Evolutionary conservation across 2,797 vertebrate species (phyloP), one percentile per base, ranked within the genome.

Genomic region (Agapornis canus): DNA sequence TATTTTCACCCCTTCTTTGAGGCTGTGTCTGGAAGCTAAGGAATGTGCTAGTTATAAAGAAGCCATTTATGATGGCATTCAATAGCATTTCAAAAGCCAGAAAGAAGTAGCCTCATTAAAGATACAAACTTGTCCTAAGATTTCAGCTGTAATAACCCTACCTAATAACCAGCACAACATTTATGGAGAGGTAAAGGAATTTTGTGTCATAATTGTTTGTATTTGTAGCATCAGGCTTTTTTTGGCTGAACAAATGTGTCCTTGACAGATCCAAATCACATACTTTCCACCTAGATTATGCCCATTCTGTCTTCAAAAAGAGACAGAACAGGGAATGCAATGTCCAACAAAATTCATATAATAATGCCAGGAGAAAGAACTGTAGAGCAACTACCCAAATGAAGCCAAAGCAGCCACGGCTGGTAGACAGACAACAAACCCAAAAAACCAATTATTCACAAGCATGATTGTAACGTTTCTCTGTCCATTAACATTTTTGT

Each of bases 31-130:
- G 86, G 84, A 92, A 92, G 84, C 93, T 82, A 93, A 96, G 77
- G 95, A 97, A 96, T 94, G 92, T 83, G 57, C 68, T 93, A 79
- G 81, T 72, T 86, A 97, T 96, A 96, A 97, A 97, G 88, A 95
- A 68, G 64, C 80, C 47, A 91, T 97, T 97, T 97, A 94, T 89
- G 84, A 95, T 2, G 0, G 83, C 91, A 61, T 84, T 95, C 94
- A 96, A 94, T 59, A 91, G 93, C 78, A 68, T 82, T 95, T 96
- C 87, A 95, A 91, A 71, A 92, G 61, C 54, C 83, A 95, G 71
- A 89, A 92, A 93, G 75, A 89, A 94, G 71, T n/a, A 91, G 85
- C 25, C 37, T 79, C 73, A 82, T 86, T 91, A 81, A 93, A 92
- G 86, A 90, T 7, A 89, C n/a, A 70, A 90, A 72, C 40, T 94